Percentiles rank a stretch among this genome's conserved stretches.
phyloP scores from a whole-genome alignment of 2,888 invertebrate genomes.

The Teleiodes luculella region DNA sequence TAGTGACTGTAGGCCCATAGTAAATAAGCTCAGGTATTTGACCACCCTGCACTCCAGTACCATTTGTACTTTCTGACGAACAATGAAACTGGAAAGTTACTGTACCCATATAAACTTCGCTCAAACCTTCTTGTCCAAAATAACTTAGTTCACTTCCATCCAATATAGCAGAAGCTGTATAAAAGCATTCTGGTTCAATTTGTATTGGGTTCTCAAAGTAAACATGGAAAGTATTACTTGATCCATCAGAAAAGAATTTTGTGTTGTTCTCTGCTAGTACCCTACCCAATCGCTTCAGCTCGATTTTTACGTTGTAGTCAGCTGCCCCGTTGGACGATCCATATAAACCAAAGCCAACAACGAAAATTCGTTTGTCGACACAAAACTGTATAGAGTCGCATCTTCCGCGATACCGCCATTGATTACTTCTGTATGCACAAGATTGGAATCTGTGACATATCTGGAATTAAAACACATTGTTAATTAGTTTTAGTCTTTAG shows the following conservation, averaged over 20 bases:
- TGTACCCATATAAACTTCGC: slow-evolving; percentile 94
- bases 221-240: slow-evolving; percentile 95
- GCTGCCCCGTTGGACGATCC: slow-evolving; percentile 98
- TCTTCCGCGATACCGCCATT: slow-evolving; percentile 97
- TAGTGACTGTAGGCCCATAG: slow-evolving; percentile 87
- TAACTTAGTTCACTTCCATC: slow-evolving; percentile 97
- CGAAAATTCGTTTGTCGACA: slow-evolving; percentile 96
- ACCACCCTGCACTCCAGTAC: slow-evolving; percentile 97
- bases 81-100: slow-evolving; percentile 98
- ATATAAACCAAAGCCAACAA: slow-evolving; percentile 96
- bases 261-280: slow-evolving; percentile 94
- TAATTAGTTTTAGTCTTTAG: not conserved
- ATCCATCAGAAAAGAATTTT: slow-evolving; percentile 97
- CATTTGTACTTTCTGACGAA: slow-evolving; percentile 97
- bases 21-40: slow-evolving; percentile 98
- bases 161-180: slow-evolving; percentile 96
- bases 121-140: slow-evolving; percentile 97
- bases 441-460: slow-evolving; percentile 97
- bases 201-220: slow-evolving; percentile 89
- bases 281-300: slow-evolving; percentile 92
- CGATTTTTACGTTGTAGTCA: slow-evolving; percentile 96
- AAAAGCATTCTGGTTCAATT: slow-evolving; percentile 95
- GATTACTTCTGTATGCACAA: slow-evolving; percentile 96
- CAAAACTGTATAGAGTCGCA: slow-evolving; percentile 98
- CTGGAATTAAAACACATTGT: slow-evolving; percentile 61